phyloP scores from a whole-genome alignment of 64 coral and sea anemone species.

The Montipora cactus region DNA sequence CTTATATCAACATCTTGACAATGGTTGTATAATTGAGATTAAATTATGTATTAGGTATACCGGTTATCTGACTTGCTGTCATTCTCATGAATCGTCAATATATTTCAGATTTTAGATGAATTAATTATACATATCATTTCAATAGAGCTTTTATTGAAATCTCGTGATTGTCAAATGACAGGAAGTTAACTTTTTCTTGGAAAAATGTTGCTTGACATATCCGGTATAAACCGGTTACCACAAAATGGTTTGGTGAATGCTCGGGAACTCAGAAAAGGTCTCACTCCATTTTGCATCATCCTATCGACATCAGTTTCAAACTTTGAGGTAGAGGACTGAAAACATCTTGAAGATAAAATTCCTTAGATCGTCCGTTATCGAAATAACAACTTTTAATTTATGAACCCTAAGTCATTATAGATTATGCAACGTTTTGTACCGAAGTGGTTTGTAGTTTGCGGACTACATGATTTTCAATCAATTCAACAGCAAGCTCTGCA shows the following conservation, averaged over 20 bases:
- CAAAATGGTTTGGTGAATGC: not conserved
- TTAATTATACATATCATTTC: too few relatives aligned
- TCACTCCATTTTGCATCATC: not conserved
- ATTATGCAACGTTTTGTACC: not conserved
- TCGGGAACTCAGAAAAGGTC: not conserved
- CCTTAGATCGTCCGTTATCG: not conserved
- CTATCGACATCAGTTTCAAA: not conserved
- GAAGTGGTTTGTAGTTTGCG: not conserved
- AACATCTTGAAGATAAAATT: not conserved
- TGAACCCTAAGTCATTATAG: not conserved
- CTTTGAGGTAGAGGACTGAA: not conserved
- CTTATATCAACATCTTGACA: too few relatives aligned
- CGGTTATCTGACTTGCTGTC: too few relatives aligned
- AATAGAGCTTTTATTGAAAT: not conserved
- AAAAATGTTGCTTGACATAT: not conserved
- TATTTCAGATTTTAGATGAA: too few relatives aligned
- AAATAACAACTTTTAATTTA: not conserved
- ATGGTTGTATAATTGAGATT: too few relatives aligned
- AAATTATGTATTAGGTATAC: too few relatives aligned
- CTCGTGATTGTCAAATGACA: not conserved
- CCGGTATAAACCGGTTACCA: not conserved
- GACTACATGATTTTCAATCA: not conserved
- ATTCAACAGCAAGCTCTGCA: not conserved
- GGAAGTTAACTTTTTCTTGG: not conserved
- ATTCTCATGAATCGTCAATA: too few relatives aligned